Base-by-base conservation (phyloP, 2,797 vertebrate species). In the Semotilus atromaculatus region DNA sequence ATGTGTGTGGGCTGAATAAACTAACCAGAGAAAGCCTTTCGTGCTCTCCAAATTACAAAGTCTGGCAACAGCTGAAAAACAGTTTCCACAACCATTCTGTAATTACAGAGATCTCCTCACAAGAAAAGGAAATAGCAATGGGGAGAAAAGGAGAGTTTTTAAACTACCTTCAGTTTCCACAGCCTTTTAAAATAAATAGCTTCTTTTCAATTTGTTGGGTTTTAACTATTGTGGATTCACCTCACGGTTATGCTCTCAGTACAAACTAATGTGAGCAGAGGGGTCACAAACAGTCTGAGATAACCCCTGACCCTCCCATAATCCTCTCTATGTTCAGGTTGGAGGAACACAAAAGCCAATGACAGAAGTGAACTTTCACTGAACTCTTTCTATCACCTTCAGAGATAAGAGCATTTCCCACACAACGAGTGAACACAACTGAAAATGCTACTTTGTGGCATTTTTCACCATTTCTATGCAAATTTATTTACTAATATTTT, bases 291-390 rank as follows among this genome's bases (percentile, higher is more conserved):
- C 83, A 84, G 83, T 80, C 40, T 51, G 5, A 93, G 94, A 94
- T 95, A 95, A 94, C 93, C 93, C 91, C 70, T 90, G 91, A 93
- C 93, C 92, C 86, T 75, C 87, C 23, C 68, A 78, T 88, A 89
- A 73, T 90, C 89, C 88, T 89, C 88, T 90, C 86, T 91, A 67
- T 93, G 91, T 88, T 92, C 90, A 93, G 90, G 91, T 94, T 91
- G 91, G 91, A 89, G 81, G 72, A 83, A 87, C 3, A 82, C 71
- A 84, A 80, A 55, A 48, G 64, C 82, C 80, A 51, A 80, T 75
- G 79, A 75, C 29, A 68, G 71, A 64, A 64, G 34, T 85, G 88
- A 91, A 88, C 89, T 90, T 83, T 83, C 31, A 31, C 74, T 90
- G 88, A 88, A 89, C 88, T 73, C 64, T 48, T 83, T 62, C 38